Conservation (phyloP, 1,140 invertebrate species). For the Goniozus legneri region DNA sequence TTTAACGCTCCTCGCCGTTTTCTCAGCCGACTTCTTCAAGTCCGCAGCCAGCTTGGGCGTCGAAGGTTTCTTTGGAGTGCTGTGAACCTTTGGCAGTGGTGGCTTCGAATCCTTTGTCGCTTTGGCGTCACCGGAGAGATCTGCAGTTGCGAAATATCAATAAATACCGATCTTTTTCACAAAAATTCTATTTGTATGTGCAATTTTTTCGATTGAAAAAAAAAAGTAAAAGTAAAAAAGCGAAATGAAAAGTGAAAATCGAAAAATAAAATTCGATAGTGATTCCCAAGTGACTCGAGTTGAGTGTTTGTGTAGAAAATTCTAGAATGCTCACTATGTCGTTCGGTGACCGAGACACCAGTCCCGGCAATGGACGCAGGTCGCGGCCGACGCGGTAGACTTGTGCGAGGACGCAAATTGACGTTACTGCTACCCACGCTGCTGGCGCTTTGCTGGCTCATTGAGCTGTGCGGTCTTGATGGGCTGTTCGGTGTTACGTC, state of each 20-base stretch:
- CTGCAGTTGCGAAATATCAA: too few species aligned
- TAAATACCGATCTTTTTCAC: too few species aligned
- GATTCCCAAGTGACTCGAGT: too few species aligned
- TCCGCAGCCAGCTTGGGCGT: constrained; percentile 36
- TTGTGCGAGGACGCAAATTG: constrained; percentile 57
- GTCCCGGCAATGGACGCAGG: constrained; percentile 84
- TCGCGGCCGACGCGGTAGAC: constrained; percentile 65
- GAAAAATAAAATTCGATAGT: too few species aligned
- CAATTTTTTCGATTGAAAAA: constrained; percentile 38
- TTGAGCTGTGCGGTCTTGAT: constrained; percentile 77
- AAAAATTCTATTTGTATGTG: constrained; percentile 50
- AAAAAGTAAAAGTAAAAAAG: constrained; percentile 15
- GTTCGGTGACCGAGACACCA: constrained; percentile 65
- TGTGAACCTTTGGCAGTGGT: constrained; percentile 54
- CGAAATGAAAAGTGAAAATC: too few species aligned
- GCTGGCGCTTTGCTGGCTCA: constrained; percentile 66
- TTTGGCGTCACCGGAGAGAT: constrained; percentile 36
- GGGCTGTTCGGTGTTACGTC: constrained; percentile 69
- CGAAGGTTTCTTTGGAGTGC: constrained; percentile 51
- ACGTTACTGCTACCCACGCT: constrained; percentile 57
- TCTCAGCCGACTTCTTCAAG: constrained; percentile 45
- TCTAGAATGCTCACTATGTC: constrained; percentile 57
- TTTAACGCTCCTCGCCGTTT: constrained; percentile 47
- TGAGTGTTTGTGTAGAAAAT: constrained; percentile 27
- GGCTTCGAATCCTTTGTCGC: constrained; percentile 52